Evolutionary conservation across 2,888 invertebrate genomes (phyloP).

Genomic region (Prenolepis imparis): DNA sequence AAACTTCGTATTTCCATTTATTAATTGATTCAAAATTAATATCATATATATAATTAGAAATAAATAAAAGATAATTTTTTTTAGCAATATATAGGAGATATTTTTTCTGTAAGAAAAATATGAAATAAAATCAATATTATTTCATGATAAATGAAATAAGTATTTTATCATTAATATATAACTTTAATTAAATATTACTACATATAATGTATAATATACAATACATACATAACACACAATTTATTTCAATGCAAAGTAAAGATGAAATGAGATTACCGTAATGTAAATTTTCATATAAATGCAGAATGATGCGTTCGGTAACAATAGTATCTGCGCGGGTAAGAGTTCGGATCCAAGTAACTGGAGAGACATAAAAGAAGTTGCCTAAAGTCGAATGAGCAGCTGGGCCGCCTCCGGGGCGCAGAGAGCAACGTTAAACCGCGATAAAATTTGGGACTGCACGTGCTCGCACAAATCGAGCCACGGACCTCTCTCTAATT

Average conservation of each 20-base stretch:
- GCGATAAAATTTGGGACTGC: constrained; percentile 71
- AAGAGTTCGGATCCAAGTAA: constrained; percentile 29
- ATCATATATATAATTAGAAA: not conserved
- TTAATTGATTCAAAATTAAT: not conserved
- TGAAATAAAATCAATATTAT: not conserved
- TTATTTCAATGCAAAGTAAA: not conserved
- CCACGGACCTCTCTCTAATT: constrained; percentile 72
- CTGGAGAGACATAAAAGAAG: constrained; percentile 61
- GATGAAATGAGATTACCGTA: not conserved
- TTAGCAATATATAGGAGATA: not conserved
- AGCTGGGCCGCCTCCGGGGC: constrained; percentile 58
- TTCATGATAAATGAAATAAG: not conserved
- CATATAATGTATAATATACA: too few relatives aligned
- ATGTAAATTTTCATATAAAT: not conserved
- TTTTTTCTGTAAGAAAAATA: not conserved
- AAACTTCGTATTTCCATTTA: not conserved
- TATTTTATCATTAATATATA: not conserved
- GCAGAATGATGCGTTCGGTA: not conserved
- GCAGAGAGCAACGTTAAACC: constrained; percentile 56
- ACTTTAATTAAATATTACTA: too few relatives aligned
- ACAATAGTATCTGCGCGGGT: too few relatives aligned
- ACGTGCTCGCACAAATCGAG: constrained; percentile 71
- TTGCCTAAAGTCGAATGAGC: constrained; percentile 59
- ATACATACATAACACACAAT: too few relatives aligned
- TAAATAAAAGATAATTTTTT: not conserved